A percentile compares a stretch with the other conserved stretches of the same genome.
Evolutionary conservation across 2,888 invertebrate species (phyloP).

Genomic region (Mactromeris polynyma): DNA sequence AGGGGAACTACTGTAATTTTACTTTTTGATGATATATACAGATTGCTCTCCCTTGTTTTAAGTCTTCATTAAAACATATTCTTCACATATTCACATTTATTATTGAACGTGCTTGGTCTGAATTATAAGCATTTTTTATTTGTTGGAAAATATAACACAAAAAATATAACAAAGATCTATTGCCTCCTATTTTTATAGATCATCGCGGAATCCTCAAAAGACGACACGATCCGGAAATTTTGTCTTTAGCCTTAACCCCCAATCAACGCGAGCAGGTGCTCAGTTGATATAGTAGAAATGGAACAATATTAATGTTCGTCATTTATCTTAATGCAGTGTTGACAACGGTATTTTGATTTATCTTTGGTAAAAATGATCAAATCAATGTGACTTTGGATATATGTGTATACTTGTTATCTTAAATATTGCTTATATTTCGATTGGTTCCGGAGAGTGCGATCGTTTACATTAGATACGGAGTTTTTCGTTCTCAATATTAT

Average conservation of each 20-base stretch:
- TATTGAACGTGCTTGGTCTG: too few relatives aligned
- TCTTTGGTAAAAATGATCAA: background rate
- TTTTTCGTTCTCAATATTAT: conserved; percentile 3
- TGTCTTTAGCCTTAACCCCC: background rate
- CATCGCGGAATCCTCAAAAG: too few relatives aligned
- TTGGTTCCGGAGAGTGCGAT: background rate
- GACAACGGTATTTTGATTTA: background rate
- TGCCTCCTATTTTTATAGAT: too few relatives aligned
- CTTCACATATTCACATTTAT: too few relatives aligned
- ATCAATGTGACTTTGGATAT: background rate
- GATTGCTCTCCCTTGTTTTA: too few relatives aligned
- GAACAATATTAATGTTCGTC: background rate
- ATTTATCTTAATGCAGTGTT: background rate
- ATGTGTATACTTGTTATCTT: background rate
- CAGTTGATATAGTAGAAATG: background rate
- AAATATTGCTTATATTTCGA: background rate
- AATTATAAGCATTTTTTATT: too few relatives aligned
- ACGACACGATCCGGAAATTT: background rate
- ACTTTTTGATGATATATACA: too few relatives aligned
- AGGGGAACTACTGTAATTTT: too few relatives aligned
- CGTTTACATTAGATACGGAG: conserved; percentile 18
- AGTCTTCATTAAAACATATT: too few relatives aligned
- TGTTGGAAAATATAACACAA: too few relatives aligned
- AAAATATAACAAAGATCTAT: too few relatives aligned
- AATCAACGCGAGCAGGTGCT: conserved; percentile 13